Evolutionary conservation across 2,797 vertebrate species (phyloP).

Genomic region (Betta splendens): DNA sequence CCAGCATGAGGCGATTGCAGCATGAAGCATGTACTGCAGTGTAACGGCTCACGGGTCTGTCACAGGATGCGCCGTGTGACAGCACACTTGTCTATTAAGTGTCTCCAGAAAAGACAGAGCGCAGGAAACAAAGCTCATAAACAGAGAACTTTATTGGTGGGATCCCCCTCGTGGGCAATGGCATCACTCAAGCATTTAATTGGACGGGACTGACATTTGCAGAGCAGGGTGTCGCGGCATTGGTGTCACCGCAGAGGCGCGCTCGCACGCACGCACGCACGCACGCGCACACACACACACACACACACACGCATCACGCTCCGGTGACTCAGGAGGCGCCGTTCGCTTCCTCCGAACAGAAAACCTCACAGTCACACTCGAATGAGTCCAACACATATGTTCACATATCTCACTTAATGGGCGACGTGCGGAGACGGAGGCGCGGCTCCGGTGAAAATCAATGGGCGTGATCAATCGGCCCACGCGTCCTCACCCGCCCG

Average conservation of each 20-base stretch:
- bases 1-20: slow-evolving; percentile 24
- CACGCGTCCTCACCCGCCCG: slow-evolving; percentile 42
- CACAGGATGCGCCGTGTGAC: slow-evolving; percentile 22
- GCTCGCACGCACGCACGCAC: no score
- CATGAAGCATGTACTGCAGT: slow-evolving; percentile 32
- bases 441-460: slow-evolving; percentile 64
- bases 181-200: slow-evolving; percentile 75
- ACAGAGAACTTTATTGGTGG: slow-evolving; percentile 64
- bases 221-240: slow-evolving; percentile 68
- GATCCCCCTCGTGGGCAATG: slow-evolving; percentile 55
- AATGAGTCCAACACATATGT: slow-evolving; percentile 33
- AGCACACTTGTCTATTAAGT: slow-evolving; percentile 22
- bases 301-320: slow-evolving; percentile 58
- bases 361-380: slow-evolving; percentile 48
- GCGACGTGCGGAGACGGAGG: slow-evolving; percentile 53
- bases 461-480: slow-evolving; percentile 64
- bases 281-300: no score
- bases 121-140: slow-evolving; percentile 49
- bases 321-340: slow-evolving; percentile 55
- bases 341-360: slow-evolving; percentile 28
- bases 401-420: slow-evolving; percentile 65
- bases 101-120: slow-evolving; percentile 33
- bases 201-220: slow-evolving; percentile 79
- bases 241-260: slow-evolving; percentile 61
- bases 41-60: slow-evolving; percentile 34